Evolutionary conservation across 2,797 vertebrate species (phyloP).

Genomic region (Semaprochilodus insignis): DNA sequence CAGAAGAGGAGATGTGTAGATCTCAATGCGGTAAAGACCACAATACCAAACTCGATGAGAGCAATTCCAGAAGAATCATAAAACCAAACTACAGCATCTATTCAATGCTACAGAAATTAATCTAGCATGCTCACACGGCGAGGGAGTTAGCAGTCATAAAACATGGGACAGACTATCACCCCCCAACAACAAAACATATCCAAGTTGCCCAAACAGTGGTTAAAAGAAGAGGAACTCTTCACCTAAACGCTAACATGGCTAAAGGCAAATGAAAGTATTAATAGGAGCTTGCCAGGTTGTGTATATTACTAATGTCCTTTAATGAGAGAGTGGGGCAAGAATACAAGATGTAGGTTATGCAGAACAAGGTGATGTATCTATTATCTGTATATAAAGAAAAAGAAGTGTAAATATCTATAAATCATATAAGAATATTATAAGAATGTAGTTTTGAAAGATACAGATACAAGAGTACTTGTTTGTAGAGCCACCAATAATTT

Average conservation of each 20-base stretch:
- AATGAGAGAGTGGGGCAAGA: background rate
- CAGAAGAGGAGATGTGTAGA: no score
- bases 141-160: no score
- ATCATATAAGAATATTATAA: constrained; percentile 37
- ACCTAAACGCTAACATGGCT: background rate
- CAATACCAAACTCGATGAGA: no score
- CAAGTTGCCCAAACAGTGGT: background rate
- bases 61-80: no score
- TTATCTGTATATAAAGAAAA: constrained; percentile 47
- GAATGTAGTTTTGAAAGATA: constrained; percentile 50
- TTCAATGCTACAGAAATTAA: no score
- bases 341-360: constrained; percentile 10
- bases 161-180: no score
- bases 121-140: no score
- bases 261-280: constrained; percentile 1
- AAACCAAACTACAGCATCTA: no score
- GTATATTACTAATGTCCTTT: background rate
- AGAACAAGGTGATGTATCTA: constrained; percentile 35
- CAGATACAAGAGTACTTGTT: background rate
- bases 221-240: background rate
- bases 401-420: constrained; percentile 52
- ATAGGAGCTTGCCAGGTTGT: background rate
- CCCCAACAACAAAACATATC: background rate
- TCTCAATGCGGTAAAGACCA: no score
- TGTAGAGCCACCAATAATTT: background rate